These are phyloP conservation scores for Siderastrea siderea DNA, from an alignment of 92 coral and sea anemone species.

Conservation along the genomic window DNA sequence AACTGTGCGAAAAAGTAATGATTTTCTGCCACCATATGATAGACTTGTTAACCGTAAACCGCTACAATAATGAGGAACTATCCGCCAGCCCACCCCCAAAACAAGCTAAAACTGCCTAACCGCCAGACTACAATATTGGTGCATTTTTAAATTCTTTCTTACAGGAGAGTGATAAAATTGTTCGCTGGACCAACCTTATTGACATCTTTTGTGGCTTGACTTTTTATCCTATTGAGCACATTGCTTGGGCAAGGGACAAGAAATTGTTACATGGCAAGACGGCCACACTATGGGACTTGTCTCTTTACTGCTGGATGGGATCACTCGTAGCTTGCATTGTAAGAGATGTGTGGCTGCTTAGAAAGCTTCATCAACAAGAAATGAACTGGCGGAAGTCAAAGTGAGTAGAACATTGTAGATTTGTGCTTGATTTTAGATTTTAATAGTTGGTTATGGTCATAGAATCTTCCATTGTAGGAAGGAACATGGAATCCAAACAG, in stretches of 20 bases:
- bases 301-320: slow-evolving; percentile 78
- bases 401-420: not conserved
- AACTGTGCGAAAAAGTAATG: too few relatives aligned
- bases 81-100: too few relatives aligned
- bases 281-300: slow-evolving; percentile 63
- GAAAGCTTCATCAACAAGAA: slow-evolving; percentile 46
- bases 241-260: slow-evolving; percentile 88
- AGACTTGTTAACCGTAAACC: too few relatives aligned
- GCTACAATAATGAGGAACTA: too few relatives aligned
- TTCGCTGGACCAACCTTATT: slow-evolving; percentile 69
- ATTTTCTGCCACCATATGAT: too few relatives aligned
- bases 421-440: too few relatives aligned
- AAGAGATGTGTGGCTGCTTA: slow-evolving; percentile 72
- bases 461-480: too few relatives aligned
- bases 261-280: slow-evolving; percentile 77
- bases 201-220: slow-evolving; percentile 75
- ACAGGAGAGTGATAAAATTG: slow-evolving; percentile 68
- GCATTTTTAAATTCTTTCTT: not conserved
- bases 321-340: slow-evolving; percentile 66
- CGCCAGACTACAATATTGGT: too few relatives aligned
- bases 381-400: slow-evolving; percentile 28
- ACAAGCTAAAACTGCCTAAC: too few relatives aligned
- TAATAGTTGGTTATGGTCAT: too few relatives aligned
- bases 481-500: too few relatives aligned
- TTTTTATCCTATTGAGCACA: slow-evolving; percentile 84